These are phyloP conservation scores for Aethes cnicana DNA, from an alignment of 2,888 invertebrate species.

Conservation along the genomic window DNA sequence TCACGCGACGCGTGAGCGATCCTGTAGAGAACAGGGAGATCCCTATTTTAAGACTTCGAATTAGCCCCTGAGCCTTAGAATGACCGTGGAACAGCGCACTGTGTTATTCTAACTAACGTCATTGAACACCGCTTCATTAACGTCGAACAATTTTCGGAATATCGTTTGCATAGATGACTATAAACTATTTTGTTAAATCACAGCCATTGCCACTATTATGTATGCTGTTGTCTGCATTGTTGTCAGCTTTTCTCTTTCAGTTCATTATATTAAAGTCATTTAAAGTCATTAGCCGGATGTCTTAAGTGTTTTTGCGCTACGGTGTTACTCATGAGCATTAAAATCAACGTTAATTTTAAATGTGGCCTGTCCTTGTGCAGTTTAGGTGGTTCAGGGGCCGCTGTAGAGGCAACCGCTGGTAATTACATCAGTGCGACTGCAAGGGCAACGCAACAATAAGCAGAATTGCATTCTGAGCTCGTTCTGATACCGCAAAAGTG, in stretches of 20 bases:
- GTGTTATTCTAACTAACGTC: too few relatives aligned
- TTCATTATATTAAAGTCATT: not conserved
- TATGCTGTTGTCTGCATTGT: too few relatives aligned
- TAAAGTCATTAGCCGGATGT: not conserved
- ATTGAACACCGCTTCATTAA: not conserved
- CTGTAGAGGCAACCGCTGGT: constrained; percentile 33
- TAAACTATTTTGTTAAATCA: not conserved
- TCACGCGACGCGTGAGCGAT: too few relatives aligned
- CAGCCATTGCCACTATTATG: not conserved
- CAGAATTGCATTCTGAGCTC: constrained; percentile 14
- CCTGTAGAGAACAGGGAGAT: too few relatives aligned
- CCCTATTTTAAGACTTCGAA: too few relatives aligned
- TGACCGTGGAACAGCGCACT: too few relatives aligned
- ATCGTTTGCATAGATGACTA: not conserved
- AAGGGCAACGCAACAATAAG: constrained; percentile 26
- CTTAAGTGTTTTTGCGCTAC: not conserved
- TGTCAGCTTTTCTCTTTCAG: constrained; percentile 2
- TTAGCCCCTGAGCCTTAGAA: too few relatives aligned
- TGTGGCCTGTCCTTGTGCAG: constrained; percentile 33
- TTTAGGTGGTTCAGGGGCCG: constrained; percentile 36
- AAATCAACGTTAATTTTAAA: not conserved
- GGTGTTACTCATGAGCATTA: constrained; percentile 1
- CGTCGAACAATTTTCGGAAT: constrained; percentile 1
- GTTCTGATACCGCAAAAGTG: constrained; percentile 14
- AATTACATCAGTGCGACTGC: constrained; percentile 30